A percentile compares a stretch with the other conserved stretches of the same genome.
phyloP scores from a whole-genome alignment of 2,888 invertebrate species.

The Stegophylla sp. region DNA sequence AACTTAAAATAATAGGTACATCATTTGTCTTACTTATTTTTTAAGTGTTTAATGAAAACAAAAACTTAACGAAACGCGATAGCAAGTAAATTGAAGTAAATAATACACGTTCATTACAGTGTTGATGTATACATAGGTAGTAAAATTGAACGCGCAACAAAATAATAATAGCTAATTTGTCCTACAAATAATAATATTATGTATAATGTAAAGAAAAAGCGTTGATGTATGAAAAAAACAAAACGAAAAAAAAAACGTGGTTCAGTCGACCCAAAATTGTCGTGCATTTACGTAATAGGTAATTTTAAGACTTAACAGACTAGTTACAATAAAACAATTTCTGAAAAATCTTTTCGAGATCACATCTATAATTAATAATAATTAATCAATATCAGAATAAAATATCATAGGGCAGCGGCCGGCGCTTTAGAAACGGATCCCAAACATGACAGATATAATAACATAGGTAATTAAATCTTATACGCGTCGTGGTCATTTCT shows the following conservation, averaged over 20 bases:
- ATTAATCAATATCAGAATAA: too few relatives aligned
- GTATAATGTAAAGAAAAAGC: background rate
- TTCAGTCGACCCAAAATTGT: constrained; percentile 24
- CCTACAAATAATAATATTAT: background rate
- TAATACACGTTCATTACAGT: background rate
- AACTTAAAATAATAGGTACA: constrained; percentile 16
- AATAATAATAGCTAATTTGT: background rate
- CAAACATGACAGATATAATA: too few relatives aligned
- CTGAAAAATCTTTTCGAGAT: constrained; percentile 37
- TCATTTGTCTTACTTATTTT: background rate
- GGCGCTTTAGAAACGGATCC: too few relatives aligned
- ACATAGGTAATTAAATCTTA: too few relatives aligned
- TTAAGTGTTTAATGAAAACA: constrained; percentile 24
- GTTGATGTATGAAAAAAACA: background rate
- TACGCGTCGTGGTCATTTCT: too few relatives aligned
- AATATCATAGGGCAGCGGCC: too few relatives aligned
- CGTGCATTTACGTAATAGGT: constrained; percentile 26
- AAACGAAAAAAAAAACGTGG: background rate
- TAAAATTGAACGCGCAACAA: background rate
- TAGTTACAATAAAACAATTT: constrained; percentile 32
- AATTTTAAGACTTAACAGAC: constrained; percentile 22
- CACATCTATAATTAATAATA: too few relatives aligned
- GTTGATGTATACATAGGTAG: background rate
- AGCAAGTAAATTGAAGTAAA: constrained; percentile 14
- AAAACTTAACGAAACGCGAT: constrained; percentile 32